phyloP scores from a whole-genome alignment of 2,113 vertebrate genomes.

The Sakesphorus luctuosus region DNA sequence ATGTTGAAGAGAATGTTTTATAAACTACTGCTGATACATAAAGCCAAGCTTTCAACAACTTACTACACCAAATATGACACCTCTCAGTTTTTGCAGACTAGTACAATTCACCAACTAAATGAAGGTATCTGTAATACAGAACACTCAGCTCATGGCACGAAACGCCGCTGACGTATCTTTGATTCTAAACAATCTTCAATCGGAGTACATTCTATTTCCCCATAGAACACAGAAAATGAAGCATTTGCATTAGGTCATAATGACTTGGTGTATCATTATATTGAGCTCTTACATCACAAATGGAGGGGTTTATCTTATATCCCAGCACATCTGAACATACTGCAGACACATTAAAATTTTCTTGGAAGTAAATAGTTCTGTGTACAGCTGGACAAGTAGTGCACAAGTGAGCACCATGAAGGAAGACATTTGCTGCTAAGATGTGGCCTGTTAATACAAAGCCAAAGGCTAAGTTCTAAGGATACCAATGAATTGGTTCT shows the following conservation, averaged over 20 bases:
- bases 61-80: not conserved
- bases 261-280: not conserved
- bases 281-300: not conserved
- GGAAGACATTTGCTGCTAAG: not conserved
- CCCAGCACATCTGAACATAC: not conserved
- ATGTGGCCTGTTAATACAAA: not conserved
- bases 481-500: not conserved
- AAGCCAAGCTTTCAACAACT: not conserved
- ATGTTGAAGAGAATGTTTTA: not conserved
- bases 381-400: not conserved
- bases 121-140: not conserved
- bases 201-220: not conserved
- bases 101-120: not conserved
- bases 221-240: not conserved
- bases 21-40: not conserved
- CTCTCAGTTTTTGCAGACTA: not conserved
- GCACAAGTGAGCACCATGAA: not conserved
- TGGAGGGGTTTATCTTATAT: not conserved
- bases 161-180: not conserved
- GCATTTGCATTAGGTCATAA: not conserved
- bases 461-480: not conserved
- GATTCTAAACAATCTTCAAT: not conserved
- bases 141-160: not conserved
- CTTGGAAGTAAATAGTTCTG: not conserved
- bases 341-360: not conserved